Evolutionary conservation across 2,797 vertebrate species (phyloP).

Genomic region (Sebastes hubbsi): DNA sequence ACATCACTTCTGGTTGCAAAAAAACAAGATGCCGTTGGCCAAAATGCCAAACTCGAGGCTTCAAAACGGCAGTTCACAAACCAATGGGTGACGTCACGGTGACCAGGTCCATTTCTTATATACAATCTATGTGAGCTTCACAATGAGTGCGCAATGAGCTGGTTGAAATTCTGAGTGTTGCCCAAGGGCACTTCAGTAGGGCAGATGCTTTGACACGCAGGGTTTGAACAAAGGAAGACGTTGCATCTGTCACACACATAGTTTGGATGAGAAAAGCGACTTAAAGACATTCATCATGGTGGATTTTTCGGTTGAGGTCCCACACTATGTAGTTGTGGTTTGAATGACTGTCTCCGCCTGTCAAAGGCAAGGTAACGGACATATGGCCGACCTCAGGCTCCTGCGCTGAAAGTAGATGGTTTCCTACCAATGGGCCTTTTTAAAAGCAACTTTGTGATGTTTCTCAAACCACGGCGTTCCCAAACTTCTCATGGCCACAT

Average conservation of each 20-base stretch:
- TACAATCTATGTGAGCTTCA: neutral
- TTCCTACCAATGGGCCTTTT: slow-evolving; percentile 55
- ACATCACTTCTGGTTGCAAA: too few relatives aligned
- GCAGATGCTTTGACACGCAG: neutral
- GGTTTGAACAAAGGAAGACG: neutral
- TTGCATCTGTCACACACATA: neutral
- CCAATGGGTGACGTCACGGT: fast-evolving
- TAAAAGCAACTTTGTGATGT: slow-evolving; percentile 79
- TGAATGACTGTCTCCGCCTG: slow-evolving; percentile 7
- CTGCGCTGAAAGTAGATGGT: slow-evolving; percentile 50
- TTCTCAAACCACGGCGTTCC: slow-evolving; percentile 76
- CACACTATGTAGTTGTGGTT: slow-evolving; percentile 9
- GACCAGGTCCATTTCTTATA: neutral
- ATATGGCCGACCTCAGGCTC: slow-evolving; percentile 37
- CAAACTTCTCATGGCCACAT: slow-evolving; percentile 82
- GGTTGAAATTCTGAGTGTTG: neutral
- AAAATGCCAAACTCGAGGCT: too few relatives aligned
- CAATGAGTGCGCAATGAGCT: neutral
- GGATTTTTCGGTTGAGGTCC: neutral
- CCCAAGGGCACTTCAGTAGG: neutral
- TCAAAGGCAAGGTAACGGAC: slow-evolving; percentile 42
- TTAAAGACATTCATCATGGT: neutral
- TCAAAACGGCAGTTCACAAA: neutral
- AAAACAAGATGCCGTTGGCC: too few relatives aligned
- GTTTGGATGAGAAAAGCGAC: neutral